A percentile compares a stretch with the other conserved stretches of the same genome.
These are phyloP conservation scores for Disparrhopalites patrizii DNA, from an alignment of 2,888 invertebrate species.

Conservation along the genomic window DNA sequence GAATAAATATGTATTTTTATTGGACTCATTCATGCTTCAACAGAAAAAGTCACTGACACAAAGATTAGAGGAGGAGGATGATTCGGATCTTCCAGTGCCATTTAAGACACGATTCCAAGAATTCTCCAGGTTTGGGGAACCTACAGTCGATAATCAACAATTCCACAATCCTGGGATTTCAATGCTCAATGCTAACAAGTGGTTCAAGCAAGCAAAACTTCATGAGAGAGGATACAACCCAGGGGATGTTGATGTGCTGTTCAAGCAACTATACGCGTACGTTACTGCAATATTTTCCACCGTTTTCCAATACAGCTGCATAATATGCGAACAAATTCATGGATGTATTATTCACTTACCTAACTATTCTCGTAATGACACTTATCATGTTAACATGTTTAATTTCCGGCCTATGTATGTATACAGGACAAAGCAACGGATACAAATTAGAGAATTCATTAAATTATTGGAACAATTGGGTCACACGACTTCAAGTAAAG, in stretches of 20 bases:
- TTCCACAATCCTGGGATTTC: neutral
- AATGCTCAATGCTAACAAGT: constrained; percentile 8
- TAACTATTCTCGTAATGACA: too few relatives aligned
- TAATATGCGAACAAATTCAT: too few relatives aligned
- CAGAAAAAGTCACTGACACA: too few relatives aligned
- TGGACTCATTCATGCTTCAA: too few relatives aligned
- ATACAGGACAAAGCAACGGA: constrained; percentile 3
- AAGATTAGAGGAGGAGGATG: neutral
- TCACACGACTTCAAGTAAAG: neutral
- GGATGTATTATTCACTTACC: too few relatives aligned
- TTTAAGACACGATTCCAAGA: constrained; percentile 8
- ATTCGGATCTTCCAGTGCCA: neutral
- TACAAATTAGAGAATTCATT: neutral
- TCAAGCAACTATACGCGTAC: constrained; percentile 14
- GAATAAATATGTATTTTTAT: too few relatives aligned
- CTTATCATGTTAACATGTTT: too few relatives aligned
- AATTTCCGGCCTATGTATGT: too few relatives aligned
- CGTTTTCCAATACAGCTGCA: too few relatives aligned
- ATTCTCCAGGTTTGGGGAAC: constrained; percentile 13
- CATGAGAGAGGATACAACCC: neutral
- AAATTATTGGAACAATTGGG: neutral
- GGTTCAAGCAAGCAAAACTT: constrained; percentile 7
- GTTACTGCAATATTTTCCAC: neutral
- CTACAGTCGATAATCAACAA: neutral
- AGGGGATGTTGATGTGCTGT: constrained; percentile 12